Percentiles rank a stretch among this genome's conserved stretches.
phyloP scores from a whole-genome alignment of 1,140 invertebrate genomes.

The Neelides sp. region DNA sequence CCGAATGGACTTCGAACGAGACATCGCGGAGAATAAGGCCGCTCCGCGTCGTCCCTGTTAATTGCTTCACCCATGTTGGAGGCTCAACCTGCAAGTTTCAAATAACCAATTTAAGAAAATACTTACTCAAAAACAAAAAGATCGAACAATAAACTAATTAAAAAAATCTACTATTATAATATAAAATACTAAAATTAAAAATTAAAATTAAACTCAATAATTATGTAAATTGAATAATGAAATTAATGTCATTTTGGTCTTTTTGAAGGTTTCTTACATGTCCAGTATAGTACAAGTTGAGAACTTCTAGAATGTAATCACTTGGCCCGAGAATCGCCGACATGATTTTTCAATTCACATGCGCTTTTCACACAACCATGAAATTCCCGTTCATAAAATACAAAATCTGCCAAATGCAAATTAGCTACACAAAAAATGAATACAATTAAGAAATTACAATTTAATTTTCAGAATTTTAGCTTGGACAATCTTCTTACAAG shows the following conservation, averaged over 20 bases:
- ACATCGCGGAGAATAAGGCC: constrained; percentile 81
- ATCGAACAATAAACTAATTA: constrained; percentile 4
- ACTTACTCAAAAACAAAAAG: background rate
- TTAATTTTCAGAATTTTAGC: too few species aligned
- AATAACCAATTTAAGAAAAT: constrained; percentile 3
- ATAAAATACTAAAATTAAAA: constrained; percentile 1
- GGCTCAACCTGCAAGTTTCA: constrained; percentile 54
- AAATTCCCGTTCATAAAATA: too few species aligned
- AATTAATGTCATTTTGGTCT: background rate
- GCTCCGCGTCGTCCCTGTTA: constrained; percentile 64
- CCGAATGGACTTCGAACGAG: constrained; percentile 72
- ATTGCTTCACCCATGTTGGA: constrained; percentile 56
- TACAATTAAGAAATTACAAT: too few species aligned
- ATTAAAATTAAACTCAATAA: background rate
- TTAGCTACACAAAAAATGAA: too few species aligned
- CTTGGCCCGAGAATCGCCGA: constrained; percentile 36
- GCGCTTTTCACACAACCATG: too few species aligned
- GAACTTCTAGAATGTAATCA: constrained; percentile 73
- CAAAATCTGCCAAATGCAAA: too few species aligned
- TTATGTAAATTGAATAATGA: background rate
- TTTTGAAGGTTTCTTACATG: constrained; percentile 45
- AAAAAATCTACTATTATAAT: too few species aligned
- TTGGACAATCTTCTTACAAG: too few species aligned
- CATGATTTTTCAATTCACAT: too few species aligned
- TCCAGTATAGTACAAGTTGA: constrained; percentile 76